Base-by-base conservation (phyloP, 2,888 invertebrate species). In the Neoascia interrupta region DNA sequence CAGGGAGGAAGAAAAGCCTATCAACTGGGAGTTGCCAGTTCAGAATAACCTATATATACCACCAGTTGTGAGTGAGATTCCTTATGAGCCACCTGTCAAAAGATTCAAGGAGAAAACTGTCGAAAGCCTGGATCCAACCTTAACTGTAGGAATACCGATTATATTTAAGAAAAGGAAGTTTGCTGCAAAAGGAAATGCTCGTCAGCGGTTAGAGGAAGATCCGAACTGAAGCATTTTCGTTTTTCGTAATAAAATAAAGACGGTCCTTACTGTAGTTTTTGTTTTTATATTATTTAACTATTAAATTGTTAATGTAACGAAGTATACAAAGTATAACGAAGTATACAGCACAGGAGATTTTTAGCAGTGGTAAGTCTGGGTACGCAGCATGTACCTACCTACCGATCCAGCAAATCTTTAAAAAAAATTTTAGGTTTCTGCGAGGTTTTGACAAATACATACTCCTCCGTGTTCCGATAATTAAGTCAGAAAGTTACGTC, bases 21-120 rank as follows among this genome's bases (percentile, higher is more conserved):
- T 94, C 1, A 94, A 96, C 87, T 90, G 94, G 43, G 93, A 96
- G 84, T 87, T 96, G 63, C 96, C 96, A 0, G 89, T 91, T 82
- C 88, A 89, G 41, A 88, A 90, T 13, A 82, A 84, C 19, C 81
- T 84, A 39, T 83, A 81, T 31, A 31, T 82, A 10, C 80, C 85
- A 1, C 85, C 86, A 8, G 85, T 86, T 19, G 84, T 86, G 2
- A 81, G 84, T 0, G 82, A 84, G n/a, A 18, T 81, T 0, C 53
- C 81, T 0, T 51, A 80, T 3, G 87, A 88, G 63, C 88, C 88
- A 2, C 87, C 84, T 28, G 83, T 83, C 0, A 89, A 88, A 70
- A 86, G 86, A n/a, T 89, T 89, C 37, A 89, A 88, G 60, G 89
- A 89, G 68, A 89, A 88, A 75, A 86, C 85, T 0, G 84, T 89